Evolutionary conservation across 1,140 invertebrate genomes (phyloP), one percentile per base, ranked within the genome.

Genomic region (Drosophila truncata): DNA sequence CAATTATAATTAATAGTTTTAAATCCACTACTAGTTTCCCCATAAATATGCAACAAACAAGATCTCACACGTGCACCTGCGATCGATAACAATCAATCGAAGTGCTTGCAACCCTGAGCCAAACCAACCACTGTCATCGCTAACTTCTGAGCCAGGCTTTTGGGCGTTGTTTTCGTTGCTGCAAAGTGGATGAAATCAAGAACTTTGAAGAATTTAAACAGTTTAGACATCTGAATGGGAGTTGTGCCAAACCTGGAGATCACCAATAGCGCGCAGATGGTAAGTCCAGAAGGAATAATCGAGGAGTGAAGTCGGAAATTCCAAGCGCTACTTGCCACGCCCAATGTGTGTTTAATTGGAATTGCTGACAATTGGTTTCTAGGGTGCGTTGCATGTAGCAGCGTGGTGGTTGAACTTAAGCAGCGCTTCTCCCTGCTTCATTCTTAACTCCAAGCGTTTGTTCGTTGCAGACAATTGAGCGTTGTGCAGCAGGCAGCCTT

Each of bases 161-260:
- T 88, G 84, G 84, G 84, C 84, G 84, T 88, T 88, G 84, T 88
- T 90, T 88, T 82, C 61, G 18, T 79, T 80, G 60, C 41, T 33
- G 31, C 14, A 52, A 20, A 58, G 50, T 64, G 25, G 27, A 23
- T 23, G 44, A 41, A 75, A 57, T 57, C 37, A 11, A 46, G 18
- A 14, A 58, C 25, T 52, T 54, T 54, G 35, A 55, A n/a, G n/a
- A 54, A 63, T 11, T 29, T 35, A 3, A 25, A 23, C 6, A 11
- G 18, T 31, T 35, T 39, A 14, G 16, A 47, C 37, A 65, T 13
- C 44, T 62, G 49, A 71, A 78, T 71, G 64, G 77, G 69, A 80
- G 37, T 73, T 70, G 13, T 69, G 52, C n/a, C 23, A 52, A 50
- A 55, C 54, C n/a, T 37, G 52, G 41, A 31, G 37, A 37, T 13